Evolutionary conservation across 2,888 invertebrate genomes (phyloP).

Genomic region (Leptopilina syphax): DNA sequence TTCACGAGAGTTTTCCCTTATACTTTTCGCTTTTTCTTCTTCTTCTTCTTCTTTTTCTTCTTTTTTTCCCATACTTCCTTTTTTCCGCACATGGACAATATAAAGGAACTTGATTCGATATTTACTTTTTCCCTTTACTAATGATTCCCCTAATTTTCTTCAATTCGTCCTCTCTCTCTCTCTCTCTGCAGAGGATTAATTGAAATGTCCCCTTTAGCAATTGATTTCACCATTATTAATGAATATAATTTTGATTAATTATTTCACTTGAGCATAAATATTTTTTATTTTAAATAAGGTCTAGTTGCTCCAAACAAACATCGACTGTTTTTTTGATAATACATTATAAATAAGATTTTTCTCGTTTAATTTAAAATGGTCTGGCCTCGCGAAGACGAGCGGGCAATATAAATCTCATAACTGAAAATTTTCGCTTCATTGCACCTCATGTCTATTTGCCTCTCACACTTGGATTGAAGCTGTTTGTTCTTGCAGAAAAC

Average conservation of each 20-base stretch:
- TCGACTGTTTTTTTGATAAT: no score
- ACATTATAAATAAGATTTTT: background rate
- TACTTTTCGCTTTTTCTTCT: background rate
- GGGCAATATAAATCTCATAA: constrained; percentile 35
- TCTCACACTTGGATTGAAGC: constrained; percentile 28
- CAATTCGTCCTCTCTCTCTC: no score
- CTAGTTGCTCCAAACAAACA: no score
- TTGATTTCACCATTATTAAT: no score
- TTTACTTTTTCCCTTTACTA: background rate
- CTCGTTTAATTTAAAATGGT: constrained; percentile 17
- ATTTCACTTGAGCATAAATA: no score
- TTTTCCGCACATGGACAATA: background rate
- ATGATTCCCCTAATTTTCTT: no score
- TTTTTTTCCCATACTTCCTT: constrained; percentile 2
- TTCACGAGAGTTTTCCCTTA: constrained; percentile 28
- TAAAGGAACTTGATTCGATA: background rate
- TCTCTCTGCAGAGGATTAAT: no score
- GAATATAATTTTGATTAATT: no score
- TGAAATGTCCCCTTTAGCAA: no score
- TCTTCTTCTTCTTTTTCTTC: background rate
- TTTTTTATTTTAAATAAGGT: no score
- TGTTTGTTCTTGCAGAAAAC: constrained; percentile 38
- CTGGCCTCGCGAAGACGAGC: background rate
- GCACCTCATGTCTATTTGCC: constrained; percentile 34
- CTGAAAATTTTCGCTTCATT: constrained; percentile 35